Percentiles rank a stretch among this genome's conserved stretches.
phyloP scores from a whole-genome alignment of 2,888 invertebrate genomes.

The Caenorhabditis sp. region DNA sequence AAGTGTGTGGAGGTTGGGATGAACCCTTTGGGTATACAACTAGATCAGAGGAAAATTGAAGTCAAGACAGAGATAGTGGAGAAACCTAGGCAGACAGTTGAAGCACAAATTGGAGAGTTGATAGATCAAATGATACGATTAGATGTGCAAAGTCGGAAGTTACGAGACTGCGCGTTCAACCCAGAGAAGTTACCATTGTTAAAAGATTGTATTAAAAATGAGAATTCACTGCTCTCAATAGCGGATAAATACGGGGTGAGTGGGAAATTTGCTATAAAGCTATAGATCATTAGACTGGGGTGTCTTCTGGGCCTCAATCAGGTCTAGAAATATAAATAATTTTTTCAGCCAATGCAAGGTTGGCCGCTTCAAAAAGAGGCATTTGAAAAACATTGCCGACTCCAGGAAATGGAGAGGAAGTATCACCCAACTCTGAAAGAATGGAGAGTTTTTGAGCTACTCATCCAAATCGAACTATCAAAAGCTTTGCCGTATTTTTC shows the following conservation, averaged over 20 bases:
- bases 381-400: too few species aligned
- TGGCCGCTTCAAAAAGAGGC: too few species aligned
- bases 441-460: constrained; percentile 24
- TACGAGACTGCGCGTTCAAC: not conserved
- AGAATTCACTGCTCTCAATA: not conserved
- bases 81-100: not conserved
- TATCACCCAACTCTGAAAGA: not conserved
- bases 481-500: constrained; percentile 20
- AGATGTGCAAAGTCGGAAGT: not conserved
- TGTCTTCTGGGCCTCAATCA: too few species aligned
- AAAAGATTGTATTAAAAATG: not conserved
- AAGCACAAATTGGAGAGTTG: not conserved
- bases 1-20: constrained; percentile 23
- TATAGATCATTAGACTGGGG: too few species aligned
- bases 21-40: not conserved
- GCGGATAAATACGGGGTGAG: not conserved
- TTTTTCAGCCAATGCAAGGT: not conserved
- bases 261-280: not conserved
- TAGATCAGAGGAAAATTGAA: too few species aligned
- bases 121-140: not conserved
- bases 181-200: not conserved
- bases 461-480: constrained; percentile 18
- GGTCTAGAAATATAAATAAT: too few species aligned
- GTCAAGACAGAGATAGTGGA: not conserved
- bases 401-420: not conserved